These are phyloP conservation scores for Calliphora vomitoria DNA, from an alignment of 2,888 invertebrate species.

Conservation along the genomic window DNA sequence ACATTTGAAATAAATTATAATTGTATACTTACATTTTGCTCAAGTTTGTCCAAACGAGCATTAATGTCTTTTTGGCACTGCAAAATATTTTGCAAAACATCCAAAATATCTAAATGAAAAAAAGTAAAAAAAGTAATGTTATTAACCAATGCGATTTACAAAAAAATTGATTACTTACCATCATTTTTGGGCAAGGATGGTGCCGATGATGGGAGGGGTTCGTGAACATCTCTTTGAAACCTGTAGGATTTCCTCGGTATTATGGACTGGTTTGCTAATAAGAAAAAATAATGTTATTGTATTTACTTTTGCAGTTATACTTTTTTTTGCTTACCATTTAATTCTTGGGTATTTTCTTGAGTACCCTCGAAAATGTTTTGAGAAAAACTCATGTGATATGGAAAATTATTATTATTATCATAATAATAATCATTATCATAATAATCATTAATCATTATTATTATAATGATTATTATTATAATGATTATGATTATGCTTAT, in stretches of 20 bases:
- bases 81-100: not conserved
- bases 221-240: not conserved
- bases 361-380: not conserved
- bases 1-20: not conserved
- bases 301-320: too few relatives aligned
- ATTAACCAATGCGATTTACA: not conserved
- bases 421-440: too few relatives aligned
- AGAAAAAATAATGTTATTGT: too few relatives aligned
- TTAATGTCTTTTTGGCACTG: not conserved
- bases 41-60: not conserved
- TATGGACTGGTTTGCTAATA: not conserved
- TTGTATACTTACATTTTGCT: slow-evolving; percentile 5
- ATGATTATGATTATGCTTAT: too few relatives aligned
- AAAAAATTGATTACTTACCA: too few relatives aligned
- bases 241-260: not conserved
- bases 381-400: not conserved
- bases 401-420: too few relatives aligned
- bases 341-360: too few relatives aligned
- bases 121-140: not conserved
- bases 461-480: too few relatives aligned
- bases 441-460: too few relatives aligned
- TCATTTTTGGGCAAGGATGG: not conserved
- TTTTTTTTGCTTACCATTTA: too few relatives aligned
- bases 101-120: not conserved
- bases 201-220: not conserved